phyloP scores from a whole-genome alignment of 2,888 invertebrate species.

The Ischnura elegans region DNA sequence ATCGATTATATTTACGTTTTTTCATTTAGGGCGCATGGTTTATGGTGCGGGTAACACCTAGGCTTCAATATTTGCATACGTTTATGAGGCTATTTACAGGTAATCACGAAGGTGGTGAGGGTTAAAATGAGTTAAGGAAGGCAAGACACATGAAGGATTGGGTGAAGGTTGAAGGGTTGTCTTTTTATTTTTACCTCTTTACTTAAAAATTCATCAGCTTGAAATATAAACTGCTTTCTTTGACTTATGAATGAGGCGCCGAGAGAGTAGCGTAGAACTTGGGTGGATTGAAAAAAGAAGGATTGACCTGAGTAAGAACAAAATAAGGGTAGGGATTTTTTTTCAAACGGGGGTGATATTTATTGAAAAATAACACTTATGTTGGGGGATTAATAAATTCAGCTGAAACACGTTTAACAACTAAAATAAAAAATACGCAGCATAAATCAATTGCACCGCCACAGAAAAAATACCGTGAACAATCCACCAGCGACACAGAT shows the following conservation, averaged over 20 bases:
- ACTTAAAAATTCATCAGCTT: background rate
- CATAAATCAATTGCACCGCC: conserved; percentile 53
- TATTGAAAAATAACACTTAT: background rate
- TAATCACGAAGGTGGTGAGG: background rate
- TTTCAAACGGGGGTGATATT: background rate
- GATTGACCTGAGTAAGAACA: background rate
- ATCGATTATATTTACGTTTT: too few species aligned
- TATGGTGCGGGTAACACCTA: too few species aligned
- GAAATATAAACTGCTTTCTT: background rate
- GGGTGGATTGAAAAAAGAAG: background rate
- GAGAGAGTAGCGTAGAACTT: background rate
- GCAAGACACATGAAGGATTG: background rate
- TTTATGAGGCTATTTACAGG: background rate
- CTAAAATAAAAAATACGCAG: conserved; percentile 27
- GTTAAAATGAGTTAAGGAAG: background rate
- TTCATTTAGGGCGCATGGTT: too few species aligned
- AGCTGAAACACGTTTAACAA: background rate
- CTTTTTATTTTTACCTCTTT: background rate
- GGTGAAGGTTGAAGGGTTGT: conserved; percentile 4
- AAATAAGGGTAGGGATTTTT: background rate
- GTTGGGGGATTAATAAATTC: background rate
- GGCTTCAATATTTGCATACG: background rate
- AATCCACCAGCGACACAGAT: conserved; percentile 38
- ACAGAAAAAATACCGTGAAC: conserved; percentile 22
- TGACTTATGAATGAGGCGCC: background rate